Percentiles rank a stretch among this genome's conserved stretches.
Conservation (phyloP, 1,140 invertebrate genomes). For the Caligus rogercresseyi region DNA sequence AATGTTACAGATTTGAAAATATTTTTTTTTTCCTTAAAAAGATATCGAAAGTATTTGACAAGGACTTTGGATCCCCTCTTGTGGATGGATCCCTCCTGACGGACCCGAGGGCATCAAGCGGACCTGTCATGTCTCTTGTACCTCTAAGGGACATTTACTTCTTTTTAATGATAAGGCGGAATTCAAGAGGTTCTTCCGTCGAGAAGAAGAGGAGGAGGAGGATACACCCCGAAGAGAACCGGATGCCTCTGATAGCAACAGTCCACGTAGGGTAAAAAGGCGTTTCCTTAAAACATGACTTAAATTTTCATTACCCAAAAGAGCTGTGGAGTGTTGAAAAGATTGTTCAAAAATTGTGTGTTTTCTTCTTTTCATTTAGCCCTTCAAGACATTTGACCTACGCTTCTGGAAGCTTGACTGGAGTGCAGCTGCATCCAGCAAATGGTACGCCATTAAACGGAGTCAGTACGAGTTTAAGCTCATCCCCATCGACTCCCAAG, state of each 20-base stretch:
- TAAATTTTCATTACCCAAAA: neutral
- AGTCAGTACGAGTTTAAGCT: neutral
- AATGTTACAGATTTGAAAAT: no score
- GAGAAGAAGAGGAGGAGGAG: neutral
- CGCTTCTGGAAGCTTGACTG: neutral
- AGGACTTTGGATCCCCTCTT: neutral
- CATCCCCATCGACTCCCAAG: neutral
- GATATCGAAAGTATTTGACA: neutral
- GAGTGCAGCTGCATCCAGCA: neutral
- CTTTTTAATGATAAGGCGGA: neutral
- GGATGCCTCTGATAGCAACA: neutral
- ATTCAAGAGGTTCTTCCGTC: neutral
- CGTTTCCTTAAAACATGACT: no score
- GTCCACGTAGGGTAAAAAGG: neutral
- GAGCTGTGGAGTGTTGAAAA: neutral
- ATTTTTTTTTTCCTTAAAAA: neutral
- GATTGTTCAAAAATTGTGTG: neutral
- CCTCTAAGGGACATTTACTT: neutral
- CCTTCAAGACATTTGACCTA: neutral
- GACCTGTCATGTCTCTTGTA: neutral
- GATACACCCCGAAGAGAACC: neutral
- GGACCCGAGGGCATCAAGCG: neutral
- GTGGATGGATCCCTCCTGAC: neutral
- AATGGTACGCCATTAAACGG: neutral
- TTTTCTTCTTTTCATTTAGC: neutral